Evolutionary conservation across 2,888 invertebrate species (phyloP).

Genomic region (Dasypolia templi): DNA sequence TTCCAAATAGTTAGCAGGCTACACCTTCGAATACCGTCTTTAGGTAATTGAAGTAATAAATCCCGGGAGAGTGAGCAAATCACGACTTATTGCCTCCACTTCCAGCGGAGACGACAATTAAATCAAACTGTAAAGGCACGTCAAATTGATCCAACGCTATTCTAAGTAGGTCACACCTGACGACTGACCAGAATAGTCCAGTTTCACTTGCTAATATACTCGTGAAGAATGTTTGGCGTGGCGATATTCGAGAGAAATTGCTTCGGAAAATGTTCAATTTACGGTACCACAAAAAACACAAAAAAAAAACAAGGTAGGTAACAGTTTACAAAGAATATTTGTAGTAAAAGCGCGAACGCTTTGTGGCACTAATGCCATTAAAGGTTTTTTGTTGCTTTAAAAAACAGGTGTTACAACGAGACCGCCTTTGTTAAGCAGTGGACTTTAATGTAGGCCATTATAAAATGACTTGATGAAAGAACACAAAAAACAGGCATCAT

Average conservation of each 20-base stretch:
- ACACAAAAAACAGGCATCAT: not conserved
- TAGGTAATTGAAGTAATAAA: slow-evolving; percentile 78
- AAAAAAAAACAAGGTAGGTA: not conserved
- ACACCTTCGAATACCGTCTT: slow-evolving; percentile 66
- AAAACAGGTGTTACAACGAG: not conserved
- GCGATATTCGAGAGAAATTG: slow-evolving; percentile 18
- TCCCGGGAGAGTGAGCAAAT: slow-evolving; percentile 72
- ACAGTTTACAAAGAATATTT: slow-evolving; percentile 17
- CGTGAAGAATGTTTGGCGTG: slow-evolving; percentile 34
- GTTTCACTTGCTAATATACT: slow-evolving; percentile 36
- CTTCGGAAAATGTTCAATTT: slow-evolving; percentile 31
- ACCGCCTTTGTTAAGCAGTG: not conserved
- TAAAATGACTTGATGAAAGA: not conserved
- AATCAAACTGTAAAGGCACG: slow-evolving; percentile 74
- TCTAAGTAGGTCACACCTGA: slow-evolving; percentile 69
- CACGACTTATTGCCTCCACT: slow-evolving; percentile 76
- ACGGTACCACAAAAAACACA: slow-evolving; percentile 2
- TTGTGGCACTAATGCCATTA: not conserved
- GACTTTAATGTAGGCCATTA: not conserved
- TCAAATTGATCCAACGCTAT: slow-evolving; percentile 62
- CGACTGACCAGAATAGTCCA: slow-evolving; percentile 44
- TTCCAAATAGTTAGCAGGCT: slow-evolving; percentile 62
- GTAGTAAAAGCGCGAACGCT: not conserved
- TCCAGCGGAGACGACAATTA: slow-evolving; percentile 74
- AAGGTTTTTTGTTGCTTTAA: not conserved